Evolutionary conservation across 2,797 vertebrate species (phyloP).

Genomic region (Anisognathus igniventris): DNA sequence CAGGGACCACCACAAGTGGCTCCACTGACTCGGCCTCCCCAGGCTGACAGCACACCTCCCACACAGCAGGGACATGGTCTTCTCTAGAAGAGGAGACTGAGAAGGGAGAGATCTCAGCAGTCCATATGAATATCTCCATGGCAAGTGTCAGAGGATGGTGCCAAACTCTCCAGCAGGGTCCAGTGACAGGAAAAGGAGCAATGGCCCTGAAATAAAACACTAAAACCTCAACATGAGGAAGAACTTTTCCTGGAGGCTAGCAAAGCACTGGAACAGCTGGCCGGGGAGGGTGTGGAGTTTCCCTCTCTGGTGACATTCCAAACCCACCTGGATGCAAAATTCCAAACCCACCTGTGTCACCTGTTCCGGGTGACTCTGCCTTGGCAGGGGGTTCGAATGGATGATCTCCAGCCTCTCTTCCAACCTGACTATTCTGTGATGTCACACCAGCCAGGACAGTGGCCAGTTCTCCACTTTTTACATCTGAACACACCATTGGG

Average conservation of each 20-base stretch:
- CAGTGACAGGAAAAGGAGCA: background rate
- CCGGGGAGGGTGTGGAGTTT: background rate
- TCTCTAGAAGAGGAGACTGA: background rate
- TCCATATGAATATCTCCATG: background rate
- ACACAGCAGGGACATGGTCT: background rate
- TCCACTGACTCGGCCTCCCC: accelerated
- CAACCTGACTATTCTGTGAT: background rate
- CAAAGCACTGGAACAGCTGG: background rate
- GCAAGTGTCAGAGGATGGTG: background rate
- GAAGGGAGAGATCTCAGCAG: background rate
- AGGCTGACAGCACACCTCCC: background rate
- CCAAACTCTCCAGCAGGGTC: background rate
- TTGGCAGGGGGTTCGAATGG: background rate
- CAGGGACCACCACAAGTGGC: background rate
- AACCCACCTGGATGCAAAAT: background rate
- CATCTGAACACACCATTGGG: background rate
- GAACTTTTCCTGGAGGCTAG: background rate
- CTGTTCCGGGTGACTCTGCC: background rate
- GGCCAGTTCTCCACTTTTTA: background rate
- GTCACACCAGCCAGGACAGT: background rate
- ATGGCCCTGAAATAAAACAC: background rate
- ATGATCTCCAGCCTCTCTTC: background rate
- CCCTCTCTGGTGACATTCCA: background rate
- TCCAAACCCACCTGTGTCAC: background rate
- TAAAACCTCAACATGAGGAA: background rate